A percentile compares a stretch with the other conserved stretches of the same genome.
Conservation (phyloP, 2,113 vertebrate genomes). For the Semnornis frantzii region DNA sequence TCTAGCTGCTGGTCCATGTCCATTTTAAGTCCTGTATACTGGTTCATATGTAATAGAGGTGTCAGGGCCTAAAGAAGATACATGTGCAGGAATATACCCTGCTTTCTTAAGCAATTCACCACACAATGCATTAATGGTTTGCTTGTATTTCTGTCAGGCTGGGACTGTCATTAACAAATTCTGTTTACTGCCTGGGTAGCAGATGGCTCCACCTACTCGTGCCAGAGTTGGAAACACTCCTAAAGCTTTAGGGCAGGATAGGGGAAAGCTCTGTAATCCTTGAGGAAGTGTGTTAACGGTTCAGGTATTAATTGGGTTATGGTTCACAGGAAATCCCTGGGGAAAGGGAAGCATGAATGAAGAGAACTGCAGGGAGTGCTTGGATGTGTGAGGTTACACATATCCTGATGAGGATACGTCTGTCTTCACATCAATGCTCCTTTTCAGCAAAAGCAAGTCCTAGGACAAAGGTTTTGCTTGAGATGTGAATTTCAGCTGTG, state of each 20-base stretch:
- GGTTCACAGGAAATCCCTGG: neutral
- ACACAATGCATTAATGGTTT: neutral
- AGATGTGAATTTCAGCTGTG: neutral
- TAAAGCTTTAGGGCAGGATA: neutral
- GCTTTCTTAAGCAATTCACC: neutral
- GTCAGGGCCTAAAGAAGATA: neutral
- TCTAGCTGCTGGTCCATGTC: neutral
- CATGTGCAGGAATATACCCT: neutral
- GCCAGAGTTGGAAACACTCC: slow-evolving; percentile 18
- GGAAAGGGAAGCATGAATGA: neutral
- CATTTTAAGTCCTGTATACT: neutral
- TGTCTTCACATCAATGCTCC: neutral
- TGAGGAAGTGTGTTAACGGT: neutral
- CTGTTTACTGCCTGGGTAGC: neutral
- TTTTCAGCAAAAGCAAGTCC: neutral
- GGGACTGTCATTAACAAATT: slow-evolving; percentile 32
- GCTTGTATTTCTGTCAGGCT: neutral
- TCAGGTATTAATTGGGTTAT: neutral
- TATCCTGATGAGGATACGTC: accelerated
- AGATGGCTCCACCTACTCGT: slow-evolving; percentile 37
- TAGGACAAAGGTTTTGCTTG: neutral
- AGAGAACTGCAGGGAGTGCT: neutral
- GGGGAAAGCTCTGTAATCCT: neutral
- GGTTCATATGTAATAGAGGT: neutral
- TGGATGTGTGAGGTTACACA: neutral